Percentiles rank a stretch among this genome's conserved stretches.
These are phyloP conservation scores for Suncus etruscus DNA, from an alignment of 2,113 vertebrate genomes.

Conservation along the genomic window DNA sequence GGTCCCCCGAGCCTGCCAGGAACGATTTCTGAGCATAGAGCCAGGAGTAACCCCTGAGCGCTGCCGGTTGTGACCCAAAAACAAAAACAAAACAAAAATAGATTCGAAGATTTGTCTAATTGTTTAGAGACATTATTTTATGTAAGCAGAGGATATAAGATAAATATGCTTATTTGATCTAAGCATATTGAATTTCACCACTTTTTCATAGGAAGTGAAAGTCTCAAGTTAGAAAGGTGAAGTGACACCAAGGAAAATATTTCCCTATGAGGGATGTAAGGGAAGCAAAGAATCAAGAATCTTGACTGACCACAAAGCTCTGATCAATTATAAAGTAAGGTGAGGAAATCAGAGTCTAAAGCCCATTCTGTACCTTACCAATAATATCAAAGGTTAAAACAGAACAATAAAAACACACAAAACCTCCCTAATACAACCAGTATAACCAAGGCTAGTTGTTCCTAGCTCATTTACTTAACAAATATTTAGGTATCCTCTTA, in stretches of 20 bases:
- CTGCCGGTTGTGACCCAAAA: too few species aligned
- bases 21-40: too few species aligned
- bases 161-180: neutral
- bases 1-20: too few species aligned
- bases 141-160: neutral
- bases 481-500: constrained; percentile 68
- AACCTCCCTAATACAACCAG: too few species aligned
- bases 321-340: neutral
- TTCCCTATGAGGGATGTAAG: neutral
- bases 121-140: constrained; percentile 50
- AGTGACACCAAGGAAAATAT: constrained; percentile 39
- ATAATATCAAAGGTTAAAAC: too few species aligned
- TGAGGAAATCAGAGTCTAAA: neutral
- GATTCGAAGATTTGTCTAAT: constrained; percentile 14
- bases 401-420: too few species aligned
- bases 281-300: constrained; percentile 21
- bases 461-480: constrained; percentile 70
- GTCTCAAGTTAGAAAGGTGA: constrained; percentile 36
- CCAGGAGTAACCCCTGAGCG: too few species aligned
- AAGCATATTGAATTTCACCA: constrained; percentile 4
- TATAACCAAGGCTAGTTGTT: neutral
- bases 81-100: too few species aligned
- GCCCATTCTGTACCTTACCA: neutral
- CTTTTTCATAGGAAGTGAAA: constrained; percentile 55
- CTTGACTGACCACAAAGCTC: constrained; percentile 12